Percentiles rank a stretch among this genome's conserved stretches.
Conservation (phyloP, 2,888 invertebrate genomes). For the Acrocyrtus sp. region DNA sequence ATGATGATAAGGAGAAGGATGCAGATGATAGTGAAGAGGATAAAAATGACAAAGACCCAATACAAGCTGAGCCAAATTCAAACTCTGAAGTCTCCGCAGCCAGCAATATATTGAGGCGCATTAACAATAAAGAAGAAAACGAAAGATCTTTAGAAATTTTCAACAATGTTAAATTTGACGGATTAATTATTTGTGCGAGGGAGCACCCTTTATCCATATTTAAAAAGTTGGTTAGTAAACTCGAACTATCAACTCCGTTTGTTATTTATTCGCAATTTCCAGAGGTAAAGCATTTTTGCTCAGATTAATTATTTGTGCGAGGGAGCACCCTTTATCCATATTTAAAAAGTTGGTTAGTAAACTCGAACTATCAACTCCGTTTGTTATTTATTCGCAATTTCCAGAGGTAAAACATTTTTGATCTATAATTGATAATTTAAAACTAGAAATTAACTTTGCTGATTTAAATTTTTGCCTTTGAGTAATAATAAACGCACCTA, state of each 20-base stretch:
- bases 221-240: conserved; percentile 77
- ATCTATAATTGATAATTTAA: too few relatives aligned
- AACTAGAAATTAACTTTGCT: too few relatives aligned
- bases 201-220: conserved; percentile 88
- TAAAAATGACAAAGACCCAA: conserved; percentile 48
- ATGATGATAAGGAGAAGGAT: conserved; percentile 34
- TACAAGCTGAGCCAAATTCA: conserved; percentile 57
- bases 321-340: conserved; percentile 87
- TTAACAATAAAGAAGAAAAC: conserved; percentile 57
- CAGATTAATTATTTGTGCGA: conserved; percentile 80
- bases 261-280: conserved; percentile 83
- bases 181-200: conserved; percentile 81
- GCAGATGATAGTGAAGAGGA: conserved; percentile 44
- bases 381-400: conserved; percentile 84
- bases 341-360: conserved; percentile 79
- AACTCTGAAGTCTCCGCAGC: conserved; percentile 20
- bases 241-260: conserved; percentile 84
- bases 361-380: conserved; percentile 82
- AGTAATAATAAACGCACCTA: too few relatives aligned
- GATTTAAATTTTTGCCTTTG: too few relatives aligned
- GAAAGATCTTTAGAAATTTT: conserved; percentile 52
- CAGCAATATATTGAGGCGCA: conserved; percentile 18
- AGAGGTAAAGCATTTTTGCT: conserved; percentile 72
- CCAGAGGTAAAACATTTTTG: conserved; percentile 73
- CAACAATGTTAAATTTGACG: conserved; percentile 67